phyloP scores from a whole-genome alignment of 2,888 invertebrate genomes.

The Ernsta delagoae region DNA sequence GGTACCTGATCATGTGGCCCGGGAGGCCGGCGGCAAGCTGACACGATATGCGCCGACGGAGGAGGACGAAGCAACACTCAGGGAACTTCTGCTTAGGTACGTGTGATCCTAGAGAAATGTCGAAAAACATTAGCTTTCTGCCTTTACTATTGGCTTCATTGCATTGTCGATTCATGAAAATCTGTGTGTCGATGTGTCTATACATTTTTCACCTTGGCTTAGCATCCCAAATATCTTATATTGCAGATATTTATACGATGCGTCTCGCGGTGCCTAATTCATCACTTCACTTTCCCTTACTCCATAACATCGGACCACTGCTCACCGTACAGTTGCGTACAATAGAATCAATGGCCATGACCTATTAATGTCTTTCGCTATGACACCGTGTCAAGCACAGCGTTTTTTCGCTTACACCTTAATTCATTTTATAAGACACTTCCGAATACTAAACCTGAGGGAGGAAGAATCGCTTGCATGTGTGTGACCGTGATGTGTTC shows the following conservation, averaged over 20 bases:
- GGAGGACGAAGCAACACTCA: constrained; percentile 97
- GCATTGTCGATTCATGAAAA: constrained; percentile 59
- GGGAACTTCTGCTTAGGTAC: constrained; percentile 97
- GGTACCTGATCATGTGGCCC: constrained; percentile 83
- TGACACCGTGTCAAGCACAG: constrained; percentile 42
- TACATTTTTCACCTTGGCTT: constrained; percentile 72
- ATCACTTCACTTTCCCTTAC: constrained; percentile 58
- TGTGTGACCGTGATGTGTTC: constrained; percentile 64
- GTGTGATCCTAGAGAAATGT: constrained; percentile 67
- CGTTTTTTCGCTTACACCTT: constrained; percentile 44
- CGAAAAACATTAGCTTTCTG: constrained; percentile 67
- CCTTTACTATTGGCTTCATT: constrained; percentile 75
- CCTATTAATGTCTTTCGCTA: constrained; percentile 40
- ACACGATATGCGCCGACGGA: constrained; percentile 93
- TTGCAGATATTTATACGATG: constrained; percentile 75
- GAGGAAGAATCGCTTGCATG: constrained; percentile 66
- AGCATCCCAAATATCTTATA: constrained; percentile 79
- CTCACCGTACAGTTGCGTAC: constrained; percentile 54
- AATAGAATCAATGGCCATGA: constrained; percentile 75
- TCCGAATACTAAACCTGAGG: constrained; percentile 38
- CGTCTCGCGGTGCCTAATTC: constrained; percentile 62
- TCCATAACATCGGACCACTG: constrained; percentile 65
- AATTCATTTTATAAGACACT: constrained; percentile 40
- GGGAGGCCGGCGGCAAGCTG: constrained; percentile 86
- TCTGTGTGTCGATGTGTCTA: constrained; percentile 65